These are phyloP conservation scores for Aporophyla lueneburgensis DNA, from an alignment of 2,888 invertebrate species.

Conservation along the genomic window DNA sequence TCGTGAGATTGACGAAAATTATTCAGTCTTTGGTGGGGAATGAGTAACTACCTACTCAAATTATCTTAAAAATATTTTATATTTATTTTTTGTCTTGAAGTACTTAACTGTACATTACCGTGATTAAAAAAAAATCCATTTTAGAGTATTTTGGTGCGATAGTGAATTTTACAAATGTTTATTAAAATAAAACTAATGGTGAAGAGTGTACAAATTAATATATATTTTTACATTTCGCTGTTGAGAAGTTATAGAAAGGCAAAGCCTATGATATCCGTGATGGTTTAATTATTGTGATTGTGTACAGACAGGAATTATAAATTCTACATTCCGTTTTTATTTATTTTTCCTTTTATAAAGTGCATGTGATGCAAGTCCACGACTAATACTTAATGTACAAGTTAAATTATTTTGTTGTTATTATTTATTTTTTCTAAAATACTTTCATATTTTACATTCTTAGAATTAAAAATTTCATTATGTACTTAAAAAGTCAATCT, in stretches of 20 bases:
- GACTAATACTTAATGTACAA: conserved; percentile 88
- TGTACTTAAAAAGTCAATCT: conserved; percentile 80
- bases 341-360: conserved; percentile 80
- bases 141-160: conserved; percentile 90
- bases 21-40: conserved; percentile 85
- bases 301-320: conserved; percentile 88
- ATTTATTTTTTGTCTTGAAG: conserved; percentile 83
- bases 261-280: conserved; percentile 88
- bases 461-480: conserved; percentile 69
- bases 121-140: conserved; percentile 80
- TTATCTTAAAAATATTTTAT: conserved; percentile 78
- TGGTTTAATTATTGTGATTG: conserved; percentile 88
- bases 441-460: conserved; percentile 66
- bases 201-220: conserved; percentile 90
- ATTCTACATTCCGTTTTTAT: conserved; percentile 89
- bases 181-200: conserved; percentile 80
- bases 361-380: conserved; percentile 90
- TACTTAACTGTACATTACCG: conserved; percentile 85
- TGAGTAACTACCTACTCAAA: conserved; percentile 82
- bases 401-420: conserved; percentile 79
- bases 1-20: conserved; percentile 76
- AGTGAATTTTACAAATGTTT: conserved; percentile 90
- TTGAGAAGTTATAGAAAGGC: conserved; percentile 87
- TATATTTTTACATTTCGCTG: conserved; percentile 90
- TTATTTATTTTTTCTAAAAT: conserved; percentile 75